Conservation (phyloP, 2,113 vertebrate genomes). For the Morone saxatilis region DNA sequence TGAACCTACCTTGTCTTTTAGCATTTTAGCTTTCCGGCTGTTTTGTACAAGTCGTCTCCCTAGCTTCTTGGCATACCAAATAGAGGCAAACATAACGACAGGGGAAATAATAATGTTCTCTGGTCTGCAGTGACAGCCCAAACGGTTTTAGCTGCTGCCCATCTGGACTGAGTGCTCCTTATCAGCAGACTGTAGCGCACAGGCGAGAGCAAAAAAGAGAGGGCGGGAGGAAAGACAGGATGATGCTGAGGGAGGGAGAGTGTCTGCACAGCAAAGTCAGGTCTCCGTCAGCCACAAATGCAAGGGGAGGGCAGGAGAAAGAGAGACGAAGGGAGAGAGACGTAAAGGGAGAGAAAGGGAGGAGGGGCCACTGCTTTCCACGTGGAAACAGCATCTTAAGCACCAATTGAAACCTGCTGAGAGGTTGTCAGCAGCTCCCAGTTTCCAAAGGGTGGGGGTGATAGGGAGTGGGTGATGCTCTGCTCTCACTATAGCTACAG, state of each 20-base stretch:
- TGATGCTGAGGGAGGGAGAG: conserved; percentile 54
- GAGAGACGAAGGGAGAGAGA: conserved; percentile 19
- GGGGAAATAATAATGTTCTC: conserved; percentile 44
- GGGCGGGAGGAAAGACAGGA: conserved; percentile 41
- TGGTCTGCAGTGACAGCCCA: conserved; percentile 45
- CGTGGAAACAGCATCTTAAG: conserved; percentile 64
- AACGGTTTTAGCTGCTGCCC: conserved; percentile 66
- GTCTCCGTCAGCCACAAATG: conserved; percentile 73
- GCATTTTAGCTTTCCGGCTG: conserved; percentile 93
- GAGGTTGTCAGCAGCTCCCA: conserved; percentile 29
- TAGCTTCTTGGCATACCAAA: conserved; percentile 99
- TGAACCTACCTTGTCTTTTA: conserved; percentile 92
- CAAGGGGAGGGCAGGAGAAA: conserved; percentile 32
- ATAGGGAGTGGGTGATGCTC: conserved; percentile 13
- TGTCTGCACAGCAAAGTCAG: conserved; percentile 69
- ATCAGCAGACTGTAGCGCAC: conserved; percentile 59
- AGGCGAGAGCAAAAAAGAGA: conserved; percentile 40
- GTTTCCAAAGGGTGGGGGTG: conserved; percentile 29
- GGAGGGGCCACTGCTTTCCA: conserved; percentile 42
- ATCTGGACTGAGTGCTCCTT: conserved; percentile 59
- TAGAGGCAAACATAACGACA: conserved; percentile 93
- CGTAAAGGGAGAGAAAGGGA: conserved; percentile 28
- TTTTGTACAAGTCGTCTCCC: conserved; percentile 96
- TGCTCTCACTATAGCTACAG: conserved; percentile 34
- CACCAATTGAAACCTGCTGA: conserved; percentile 50